A percentile compares a stretch with the other conserved stretches of the same genome.
phyloP scores from a whole-genome alignment of 1,140 invertebrate genomes.

The Phymorhynchus buccinoides region DNA sequence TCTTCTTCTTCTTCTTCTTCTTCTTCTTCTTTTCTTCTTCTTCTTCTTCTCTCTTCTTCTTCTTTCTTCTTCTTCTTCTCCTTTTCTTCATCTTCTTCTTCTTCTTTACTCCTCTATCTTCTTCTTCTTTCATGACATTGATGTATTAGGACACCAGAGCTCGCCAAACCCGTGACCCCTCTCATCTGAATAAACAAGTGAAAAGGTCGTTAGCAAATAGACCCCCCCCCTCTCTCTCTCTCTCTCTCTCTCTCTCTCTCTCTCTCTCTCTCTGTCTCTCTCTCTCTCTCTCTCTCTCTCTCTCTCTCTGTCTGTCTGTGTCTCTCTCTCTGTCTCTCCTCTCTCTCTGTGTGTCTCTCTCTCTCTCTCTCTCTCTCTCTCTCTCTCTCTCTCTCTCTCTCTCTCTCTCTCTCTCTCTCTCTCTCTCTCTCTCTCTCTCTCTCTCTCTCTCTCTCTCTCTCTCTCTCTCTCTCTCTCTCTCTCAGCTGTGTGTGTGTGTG shows the following conservation, averaged over 20 bases:
- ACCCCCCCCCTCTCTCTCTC: too few species aligned
- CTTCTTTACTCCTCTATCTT: not conserved
- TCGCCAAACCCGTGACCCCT: too few species aligned
- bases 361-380: not conserved
- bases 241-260: too few species aligned
- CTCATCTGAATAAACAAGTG: too few species aligned
- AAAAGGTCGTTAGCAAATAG: too few species aligned
- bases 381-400: too few species aligned
- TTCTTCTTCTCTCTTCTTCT: not conserved
- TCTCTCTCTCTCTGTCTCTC: not conserved
- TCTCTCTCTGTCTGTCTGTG: not conserved
- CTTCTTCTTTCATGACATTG: not conserved
- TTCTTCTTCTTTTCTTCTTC: not conserved
- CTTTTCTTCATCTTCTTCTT: not conserved
- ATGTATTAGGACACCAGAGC: not conserved
- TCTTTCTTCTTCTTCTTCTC: too few species aligned
- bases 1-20: not conserved
- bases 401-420: too few species aligned
- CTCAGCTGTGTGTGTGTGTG: too few species aligned
- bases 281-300: not conserved
- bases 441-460: too few species aligned
- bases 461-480: too few species aligned
- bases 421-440: too few species aligned
- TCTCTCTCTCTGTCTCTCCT: not conserved
- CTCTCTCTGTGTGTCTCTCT: not conserved